Base-by-base conservation (phyloP, 2,113 vertebrate species). In the Xiphophorus maculatus region DNA sequence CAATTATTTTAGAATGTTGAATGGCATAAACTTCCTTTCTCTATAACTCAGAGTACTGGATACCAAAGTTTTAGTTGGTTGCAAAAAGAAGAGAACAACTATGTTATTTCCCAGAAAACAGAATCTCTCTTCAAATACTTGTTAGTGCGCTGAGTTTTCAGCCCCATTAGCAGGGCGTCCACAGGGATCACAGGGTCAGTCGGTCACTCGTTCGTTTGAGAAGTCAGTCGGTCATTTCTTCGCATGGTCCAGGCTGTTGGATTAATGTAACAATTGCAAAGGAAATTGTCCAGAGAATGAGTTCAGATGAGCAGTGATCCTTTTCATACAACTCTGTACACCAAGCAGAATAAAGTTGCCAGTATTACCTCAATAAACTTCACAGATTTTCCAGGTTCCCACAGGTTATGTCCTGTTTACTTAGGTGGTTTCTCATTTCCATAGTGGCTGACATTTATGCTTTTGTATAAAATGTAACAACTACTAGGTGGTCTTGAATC, bases 161-260 rank as follows among this genome's bases (percentile, higher is more conserved):
- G 62, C 48, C 48, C n/a, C 4, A 35, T 40, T 71, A 71, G 32
- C 54, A 10, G 12, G 11, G 27, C 15, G 44, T n/a, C 48, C 68
- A 17, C 54, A 11, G 30, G 25, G 60, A 54, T 69, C 29, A 17
- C 4, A 69, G n/a, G 54, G 33, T 51, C 44, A 69, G 37, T 70
- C 29, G 25, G 65, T 79, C 32, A 11, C 63, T 62, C 8, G 33
- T 12, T 74, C 51, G 35, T 42, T 60, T 64, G 15, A 28, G n/a
- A 62, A n/a, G 48, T 69, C 44, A 69, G 48, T 70, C 62, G 29
- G 65, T 79, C 32, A 15, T 67, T 62, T 27, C 62, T 12, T 74
- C 37, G 29, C 13, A 28, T 44, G 42, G 33, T 64, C 17, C 29
- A 42, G 60, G 15, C 32, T 42, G 12, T 66, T 66, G 25, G 35